Conservation (phyloP, 2,888 invertebrate species). For the Andrena camellia region DNA sequence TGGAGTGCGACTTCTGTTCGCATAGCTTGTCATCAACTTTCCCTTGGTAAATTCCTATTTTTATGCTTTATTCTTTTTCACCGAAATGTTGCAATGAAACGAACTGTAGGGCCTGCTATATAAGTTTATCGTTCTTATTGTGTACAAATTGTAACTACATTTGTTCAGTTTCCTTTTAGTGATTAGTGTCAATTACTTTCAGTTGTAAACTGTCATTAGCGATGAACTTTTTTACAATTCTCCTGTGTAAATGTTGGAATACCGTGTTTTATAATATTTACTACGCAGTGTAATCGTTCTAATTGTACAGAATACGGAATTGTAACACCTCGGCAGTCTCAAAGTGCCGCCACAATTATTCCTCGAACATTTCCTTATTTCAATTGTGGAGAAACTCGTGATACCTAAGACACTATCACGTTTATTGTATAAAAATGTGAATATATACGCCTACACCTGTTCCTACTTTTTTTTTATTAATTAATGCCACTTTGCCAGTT, state of each 20-base stretch:
- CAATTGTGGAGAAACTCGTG: slow-evolving; percentile 40
- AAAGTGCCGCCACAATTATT: slow-evolving; percentile 10
- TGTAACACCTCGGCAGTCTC: slow-evolving; percentile 5
- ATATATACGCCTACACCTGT: slow-evolving; percentile 49
- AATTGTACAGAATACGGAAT: slow-evolving; percentile 38
- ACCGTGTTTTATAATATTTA: slow-evolving; percentile 39
- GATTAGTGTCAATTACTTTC: slow-evolving; percentile 13
- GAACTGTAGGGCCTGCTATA: slow-evolving; percentile 2
- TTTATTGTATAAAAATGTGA: slow-evolving; percentile 60
- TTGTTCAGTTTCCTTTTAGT: slow-evolving; percentile 3
- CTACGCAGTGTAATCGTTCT: slow-evolving; percentile 18
- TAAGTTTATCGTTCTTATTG: slow-evolving; percentile 13
- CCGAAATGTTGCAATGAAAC: neutral
- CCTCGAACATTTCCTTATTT: slow-evolving; percentile 16
- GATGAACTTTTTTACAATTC: neutral
- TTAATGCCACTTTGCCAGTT: slow-evolving; percentile 46
- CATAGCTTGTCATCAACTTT: neutral
- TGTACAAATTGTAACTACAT: slow-evolving; percentile 43
- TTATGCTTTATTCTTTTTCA: neutral
- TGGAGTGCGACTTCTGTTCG: slow-evolving; percentile 37
- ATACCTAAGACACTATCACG: slow-evolving; percentile 41
- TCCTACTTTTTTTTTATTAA: slow-evolving; percentile 46
- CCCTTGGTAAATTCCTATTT: neutral
- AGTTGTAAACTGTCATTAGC: slow-evolving; percentile 22
- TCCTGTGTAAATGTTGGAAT: slow-evolving; percentile 27